A percentile compares a stretch with the other conserved stretches of the same genome.
Evolutionary conservation across 2,797 vertebrate genomes (phyloP).

Genomic region (Rousettus madagascariensis): DNA sequence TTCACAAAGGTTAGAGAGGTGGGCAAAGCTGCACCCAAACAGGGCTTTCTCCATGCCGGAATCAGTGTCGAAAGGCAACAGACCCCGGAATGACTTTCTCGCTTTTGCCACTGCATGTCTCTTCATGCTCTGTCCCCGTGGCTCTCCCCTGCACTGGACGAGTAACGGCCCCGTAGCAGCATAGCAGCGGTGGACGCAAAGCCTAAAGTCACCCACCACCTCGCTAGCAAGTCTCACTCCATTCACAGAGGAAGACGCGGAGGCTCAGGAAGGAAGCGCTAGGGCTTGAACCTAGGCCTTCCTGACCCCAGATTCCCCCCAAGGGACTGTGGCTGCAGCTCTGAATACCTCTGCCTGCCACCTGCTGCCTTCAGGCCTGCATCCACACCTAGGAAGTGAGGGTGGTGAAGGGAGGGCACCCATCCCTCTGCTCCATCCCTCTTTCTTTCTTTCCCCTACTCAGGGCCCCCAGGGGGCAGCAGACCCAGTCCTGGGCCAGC

Average conservation of each 20-base stretch:
- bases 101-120: no score
- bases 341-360: neutral
- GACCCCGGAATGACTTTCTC: neutral
- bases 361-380: fast-evolving
- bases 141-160: neutral
- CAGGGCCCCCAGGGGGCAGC: conserved; percentile 65
- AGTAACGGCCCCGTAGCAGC: neutral
- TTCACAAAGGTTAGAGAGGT: neutral
- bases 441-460: neutral
- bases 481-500: neutral
- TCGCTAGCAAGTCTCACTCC: neutral
- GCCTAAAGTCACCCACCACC: fast-evolving
- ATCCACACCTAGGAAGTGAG: neutral
- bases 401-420: fast-evolving
- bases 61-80: neutral
- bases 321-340: neutral
- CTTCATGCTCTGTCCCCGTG: no score
- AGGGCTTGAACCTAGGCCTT: neutral
- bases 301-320: neutral
- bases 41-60: neutral
- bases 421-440: neutral
- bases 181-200: neutral
- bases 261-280: neutral
- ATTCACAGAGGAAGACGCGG: neutral
- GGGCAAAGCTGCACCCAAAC: neutral